Base-by-base conservation (phyloP, 2,888 invertebrate species). In the Notodromas monacha region DNA sequence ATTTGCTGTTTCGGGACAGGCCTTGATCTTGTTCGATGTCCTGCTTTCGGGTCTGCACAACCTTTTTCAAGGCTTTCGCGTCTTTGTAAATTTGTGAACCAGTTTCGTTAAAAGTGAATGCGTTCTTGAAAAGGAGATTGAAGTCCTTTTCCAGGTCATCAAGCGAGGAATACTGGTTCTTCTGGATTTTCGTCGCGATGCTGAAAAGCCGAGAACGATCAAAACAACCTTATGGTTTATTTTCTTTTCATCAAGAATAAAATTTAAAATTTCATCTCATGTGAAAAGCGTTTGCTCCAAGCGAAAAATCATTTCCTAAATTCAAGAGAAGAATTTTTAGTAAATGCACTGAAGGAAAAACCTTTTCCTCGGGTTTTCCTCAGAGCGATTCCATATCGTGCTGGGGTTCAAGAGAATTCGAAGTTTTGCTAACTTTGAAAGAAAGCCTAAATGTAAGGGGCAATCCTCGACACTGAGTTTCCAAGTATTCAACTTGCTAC, bases 41-140 rank as follows among this genome's bases (percentile, higher is more conserved):
- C 33, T 60, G 52, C 38, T 65, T 66, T 34, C 51, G 54, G 4
- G 47, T 45, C 6, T 46, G 45, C 30, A 60, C 55, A 37, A 73
- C 64, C 58, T 72, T 76, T 44, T 74, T 72, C 32, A 92, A 51
- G 14, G 65, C 57, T 44, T 76, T 77, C 2, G 89, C 84, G 50
- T 86, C 81, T 50, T 79, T 84, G 46, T 84, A 89, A 40, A 92
- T 86, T 46, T 70, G 69, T 10, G 86, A 86, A 2, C 81, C 81
- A 0, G 92, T 81, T 44, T 89, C 89, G 47, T 92, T 92, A 45
- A 84, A 96, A 12, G 65, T 57, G 45, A 84, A 86, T 0, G 92
- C 92, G 50, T 96, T 96, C 38, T 70, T 67, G 29, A 74, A 73
- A 72, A 96, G 76, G 31, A 74, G 55, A 37, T 68, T 49, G 26